phyloP scores from a whole-genome alignment of 2,797 vertebrate species.

The Spinibarbus caldwelli region DNA sequence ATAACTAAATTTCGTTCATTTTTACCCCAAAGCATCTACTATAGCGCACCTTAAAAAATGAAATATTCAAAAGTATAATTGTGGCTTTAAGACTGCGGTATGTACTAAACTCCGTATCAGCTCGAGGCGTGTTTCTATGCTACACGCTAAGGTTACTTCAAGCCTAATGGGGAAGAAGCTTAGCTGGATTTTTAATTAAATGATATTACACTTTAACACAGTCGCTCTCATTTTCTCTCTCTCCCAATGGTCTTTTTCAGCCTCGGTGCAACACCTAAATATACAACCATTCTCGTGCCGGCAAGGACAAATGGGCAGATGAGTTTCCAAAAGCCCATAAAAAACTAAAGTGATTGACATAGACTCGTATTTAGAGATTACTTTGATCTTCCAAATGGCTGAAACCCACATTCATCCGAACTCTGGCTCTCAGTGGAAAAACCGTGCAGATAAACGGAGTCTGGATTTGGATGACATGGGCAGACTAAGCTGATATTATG shows the following conservation, averaged over 20 bases:
- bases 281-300: not conserved
- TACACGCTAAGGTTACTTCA: conserved; percentile 26
- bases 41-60: not conserved
- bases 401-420: conserved; percentile 19
- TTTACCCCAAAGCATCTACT: not conserved
- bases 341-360: conserved; percentile 20
- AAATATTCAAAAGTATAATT: conserved; percentile 19
- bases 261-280: not conserved
- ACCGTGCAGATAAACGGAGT: conserved; percentile 16
- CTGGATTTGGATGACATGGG: conserved; percentile 43
- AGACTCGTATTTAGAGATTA: conserved; percentile 20
- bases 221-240: conserved; percentile 2
- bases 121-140: not conserved
- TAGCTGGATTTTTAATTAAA: conserved; percentile 39
- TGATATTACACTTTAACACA: conserved; percentile 30
- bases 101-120: not conserved
- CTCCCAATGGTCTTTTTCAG: not conserved
- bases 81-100: not conserved
- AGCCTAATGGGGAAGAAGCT: conserved; percentile 25
- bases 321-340: conserved; percentile 18
- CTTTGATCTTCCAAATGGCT: conserved; percentile 40
- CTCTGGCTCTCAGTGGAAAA: conserved; percentile 20
- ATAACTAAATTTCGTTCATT: not conserved
- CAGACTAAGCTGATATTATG: conserved; percentile 46
- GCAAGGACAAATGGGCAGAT: conserved; percentile 38